Evolutionary conservation across 2,113 vertebrate species (phyloP), one percentile per base, ranked within the genome.

Genomic region (Cryptomyrus ogoouensis): DNA sequence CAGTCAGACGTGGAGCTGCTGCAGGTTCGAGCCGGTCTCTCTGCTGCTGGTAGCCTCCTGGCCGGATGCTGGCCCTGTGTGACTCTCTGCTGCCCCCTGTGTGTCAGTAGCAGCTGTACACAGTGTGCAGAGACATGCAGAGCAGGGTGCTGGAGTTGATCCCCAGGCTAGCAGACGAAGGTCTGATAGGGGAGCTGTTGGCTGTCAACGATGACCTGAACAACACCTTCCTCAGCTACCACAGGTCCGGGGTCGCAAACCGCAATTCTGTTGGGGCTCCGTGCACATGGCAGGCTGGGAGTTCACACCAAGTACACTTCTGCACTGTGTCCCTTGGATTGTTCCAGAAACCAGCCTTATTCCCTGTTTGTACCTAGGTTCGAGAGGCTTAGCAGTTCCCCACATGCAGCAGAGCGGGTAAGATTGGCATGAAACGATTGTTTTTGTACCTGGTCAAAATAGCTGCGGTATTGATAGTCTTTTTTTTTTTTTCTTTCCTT

Each of bases 151-250:
- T 99, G 91, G 98, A 99, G 93, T 95, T 99, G 90, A 98, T 99
- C 93, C 97, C 98, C 1, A 95, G 95, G 35, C 90, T 99, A 62
- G 88, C 93, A 91, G 96, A 98, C 0, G 98, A 99, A 92, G 95
- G 96, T 39, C 96, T 99, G 89, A 97, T 97, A 0, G 97, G 97
- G 88, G 98, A 99, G 93, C 95, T 99, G 74, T 97, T 99, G 4
- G 91, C 97, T 21, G 93, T 99, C 93, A 99, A 99, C 3, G 98
- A 99, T 90, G 97, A 99, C 90, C 97, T 99, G 89, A 99, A 99
- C 95, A 99, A 99, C 0, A 93, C 97, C 88, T 99, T 99, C 93
- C 96, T 99, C 58, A 97, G 98, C 89, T 97, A 99, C 2, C 98
- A 99, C 91, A 96, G 96, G 96, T 96, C 83, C 1, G 90, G n/a